Conservation (phyloP, 2,113 vertebrate species). For the Cephalopterus ornatus region DNA sequence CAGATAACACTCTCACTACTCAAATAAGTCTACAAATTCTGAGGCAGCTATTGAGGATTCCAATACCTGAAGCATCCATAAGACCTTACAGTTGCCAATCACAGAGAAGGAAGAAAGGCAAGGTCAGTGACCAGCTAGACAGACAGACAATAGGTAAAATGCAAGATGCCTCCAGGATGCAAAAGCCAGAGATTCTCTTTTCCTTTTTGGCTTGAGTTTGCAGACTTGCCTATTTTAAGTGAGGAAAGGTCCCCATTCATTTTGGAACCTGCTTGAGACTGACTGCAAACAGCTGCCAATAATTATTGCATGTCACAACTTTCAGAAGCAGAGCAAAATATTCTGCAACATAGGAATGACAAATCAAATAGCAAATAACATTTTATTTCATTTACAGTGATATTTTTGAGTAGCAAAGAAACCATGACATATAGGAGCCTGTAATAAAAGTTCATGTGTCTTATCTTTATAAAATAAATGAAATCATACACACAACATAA, state of each 20-base stretch:
- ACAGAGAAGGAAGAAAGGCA: background rate
- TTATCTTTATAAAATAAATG: slow-evolving; percentile 45
- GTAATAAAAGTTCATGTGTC: slow-evolving; percentile 19
- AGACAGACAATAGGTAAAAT: background rate
- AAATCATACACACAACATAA: slow-evolving; percentile 26
- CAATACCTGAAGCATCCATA: background rate
- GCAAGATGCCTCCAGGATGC: background rate
- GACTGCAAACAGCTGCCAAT: background rate
- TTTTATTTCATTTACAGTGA: slow-evolving; percentile 74
- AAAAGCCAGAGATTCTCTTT: background rate
- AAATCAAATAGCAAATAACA: slow-evolving; percentile 47
- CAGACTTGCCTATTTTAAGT: background rate
- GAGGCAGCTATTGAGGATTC: background rate
- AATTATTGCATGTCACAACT: background rate
- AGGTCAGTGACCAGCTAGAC: background rate
- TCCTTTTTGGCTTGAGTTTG: background rate
- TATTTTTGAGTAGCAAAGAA: slow-evolving; percentile 27
- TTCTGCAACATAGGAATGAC: background rate
- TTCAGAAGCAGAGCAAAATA: background rate
- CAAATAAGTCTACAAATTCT: background rate
- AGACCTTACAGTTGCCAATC: background rate
- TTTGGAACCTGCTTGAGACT: background rate
- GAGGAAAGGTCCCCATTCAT: background rate
- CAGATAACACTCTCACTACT: background rate
- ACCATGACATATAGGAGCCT: background rate